phyloP scores from a whole-genome alignment of 2,113 vertebrate genomes.

The Benitochromis conjunctus region DNA sequence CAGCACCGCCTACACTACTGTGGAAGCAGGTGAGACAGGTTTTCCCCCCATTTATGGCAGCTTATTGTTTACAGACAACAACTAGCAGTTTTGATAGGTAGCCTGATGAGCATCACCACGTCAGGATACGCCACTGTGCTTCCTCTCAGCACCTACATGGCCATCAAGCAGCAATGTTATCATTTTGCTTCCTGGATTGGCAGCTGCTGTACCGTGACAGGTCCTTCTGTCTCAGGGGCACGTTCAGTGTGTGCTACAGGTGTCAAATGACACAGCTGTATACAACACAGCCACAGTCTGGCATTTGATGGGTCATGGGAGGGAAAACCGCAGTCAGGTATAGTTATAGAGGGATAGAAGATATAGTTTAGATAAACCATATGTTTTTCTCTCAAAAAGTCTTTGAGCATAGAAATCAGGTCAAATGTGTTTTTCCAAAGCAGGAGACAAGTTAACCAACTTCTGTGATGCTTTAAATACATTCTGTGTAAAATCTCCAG shows the following conservation, averaged over 20 bases:
- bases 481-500: not conserved
- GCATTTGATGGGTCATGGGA: not conserved
- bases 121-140: not conserved
- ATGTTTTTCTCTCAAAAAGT: not conserved
- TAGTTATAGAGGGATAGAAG: not conserved
- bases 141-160: not conserved
- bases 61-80: not conserved
- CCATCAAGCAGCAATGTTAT: not conserved
- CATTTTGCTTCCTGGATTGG: not conserved
- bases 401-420: not conserved
- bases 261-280: not conserved
- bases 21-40: not conserved
- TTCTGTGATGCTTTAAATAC: not conserved
- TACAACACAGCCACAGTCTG: not conserved
- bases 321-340: not conserved
- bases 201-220: not conserved
- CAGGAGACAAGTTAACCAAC: not conserved
- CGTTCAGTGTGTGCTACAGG: not conserved
- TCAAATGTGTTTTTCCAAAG: not conserved
- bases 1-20: not conserved
- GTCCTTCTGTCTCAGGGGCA: not conserved
- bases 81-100: not conserved
- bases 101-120: not conserved
- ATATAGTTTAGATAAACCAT: not conserved
- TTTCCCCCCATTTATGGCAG: not conserved